Evolutionary conservation across 2,888 invertebrate genomes (phyloP).

Genomic region (Melanotus villosus): DNA sequence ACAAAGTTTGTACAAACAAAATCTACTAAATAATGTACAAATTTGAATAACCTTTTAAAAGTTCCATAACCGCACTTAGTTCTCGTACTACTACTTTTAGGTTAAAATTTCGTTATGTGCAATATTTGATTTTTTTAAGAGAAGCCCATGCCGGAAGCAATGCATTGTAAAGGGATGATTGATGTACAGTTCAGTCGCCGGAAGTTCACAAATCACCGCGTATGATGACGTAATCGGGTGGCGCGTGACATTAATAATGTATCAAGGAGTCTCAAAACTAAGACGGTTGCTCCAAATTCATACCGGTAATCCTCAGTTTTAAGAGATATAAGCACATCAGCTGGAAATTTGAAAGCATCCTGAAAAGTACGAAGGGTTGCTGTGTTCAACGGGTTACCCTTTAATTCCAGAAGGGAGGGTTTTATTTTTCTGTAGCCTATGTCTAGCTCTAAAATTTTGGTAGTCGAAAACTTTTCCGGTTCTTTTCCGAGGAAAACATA

Average conservation of each 20-base stretch:
- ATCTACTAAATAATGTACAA: background rate
- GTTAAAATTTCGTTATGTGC: no score
- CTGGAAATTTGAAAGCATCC: slow-evolving; percentile 17
- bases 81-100: background rate
- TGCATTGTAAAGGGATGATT: slow-evolving; percentile 50
- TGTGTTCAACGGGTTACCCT: background rate
- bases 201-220: slow-evolving; percentile 59
- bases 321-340: slow-evolving; percentile 8
- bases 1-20: background rate
- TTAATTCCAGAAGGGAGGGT: background rate
- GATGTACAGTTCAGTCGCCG: slow-evolving; percentile 53
- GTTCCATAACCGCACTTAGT: background rate
- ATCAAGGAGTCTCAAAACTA: slow-evolving; percentile 35
- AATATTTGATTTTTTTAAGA: background rate
- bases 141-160: slow-evolving; percentile 23
- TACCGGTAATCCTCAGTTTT: slow-evolving; percentile 25
- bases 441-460: background rate
- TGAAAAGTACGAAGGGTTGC: background rate
- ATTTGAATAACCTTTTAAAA: background rate
- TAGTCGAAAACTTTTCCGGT: background rate
- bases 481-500: background rate
- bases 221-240: slow-evolving; percentile 49
- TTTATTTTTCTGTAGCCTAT: background rate
- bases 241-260: slow-evolving; percentile 58
- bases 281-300: slow-evolving; percentile 38